Evolutionary conservation across 2,797 vertebrate genomes (phyloP), one percentile per base, ranked within the genome.

Genomic region (Notamacropus eugenii): DNA sequence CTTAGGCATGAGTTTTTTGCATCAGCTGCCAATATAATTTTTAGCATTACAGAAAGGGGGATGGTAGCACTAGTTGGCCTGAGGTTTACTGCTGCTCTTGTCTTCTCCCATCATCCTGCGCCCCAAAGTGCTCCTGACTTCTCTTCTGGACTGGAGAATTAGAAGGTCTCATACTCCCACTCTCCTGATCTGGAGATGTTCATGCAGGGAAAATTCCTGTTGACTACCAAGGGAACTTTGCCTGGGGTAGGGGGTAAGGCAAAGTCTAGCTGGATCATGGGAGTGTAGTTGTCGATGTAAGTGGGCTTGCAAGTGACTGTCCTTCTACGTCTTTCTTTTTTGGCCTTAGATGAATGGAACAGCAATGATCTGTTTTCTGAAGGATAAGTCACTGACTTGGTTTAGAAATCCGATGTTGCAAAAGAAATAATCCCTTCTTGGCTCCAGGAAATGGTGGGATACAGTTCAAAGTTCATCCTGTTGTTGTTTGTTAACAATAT

Each of bases 141-240:
- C 29, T 6, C n/a, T 93, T 29, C 19, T 56, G 40, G 40, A 16
- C 3, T 58, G 55, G 90, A 91, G 13, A 22, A 55, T 91, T 87
- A 95, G 95, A 95, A 93, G 40, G 91, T 57, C 82, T 94, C 59
- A 94, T 34, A 40, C 67, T 27, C 87, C 93, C 46, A 67, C 2
- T 92, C 54, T 90, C 82, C 6, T 95, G 54, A 94, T 13, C 40
- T 94, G 93, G 74, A 34, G 93, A 94, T 94, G 50, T 34, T 95
- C 55, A 94, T 94, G 57, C 24, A 93, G 90, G 91, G 87, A 96
- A 95, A 96, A 62, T 1, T 95, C 29, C 94, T 96, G 91, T 19
- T 93, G 67, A 93, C 62, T 92, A 94, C 13, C 94, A 96, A 96
- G 59, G 10, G 1, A 93, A 93, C 14, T 90, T 94, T 91, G n/a